These are phyloP conservation scores for Plodia interpunctella DNA, from an alignment of 1,140 invertebrate genomes.

Conservation along the genomic window DNA sequence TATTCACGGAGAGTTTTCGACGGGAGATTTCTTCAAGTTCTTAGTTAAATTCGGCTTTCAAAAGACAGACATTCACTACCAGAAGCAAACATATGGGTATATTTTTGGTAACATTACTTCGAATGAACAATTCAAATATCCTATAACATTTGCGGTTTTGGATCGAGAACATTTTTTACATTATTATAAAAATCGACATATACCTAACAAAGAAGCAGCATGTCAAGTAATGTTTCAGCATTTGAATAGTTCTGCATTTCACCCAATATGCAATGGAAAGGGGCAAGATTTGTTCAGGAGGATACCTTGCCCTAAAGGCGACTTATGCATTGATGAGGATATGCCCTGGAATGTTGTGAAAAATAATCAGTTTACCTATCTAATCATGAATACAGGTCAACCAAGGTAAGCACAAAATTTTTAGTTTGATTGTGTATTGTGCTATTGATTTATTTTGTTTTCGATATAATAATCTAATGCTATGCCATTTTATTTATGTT, in stretches of 20 bases:
- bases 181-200: slow-evolving; percentile 89
- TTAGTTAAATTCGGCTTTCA: slow-evolving; percentile 97
- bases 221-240: slow-evolving; percentile 92
- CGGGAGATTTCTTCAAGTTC: slow-evolving; percentile 89
- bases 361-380: slow-evolving; percentile 95
- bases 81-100: slow-evolving; percentile 91
- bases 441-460: no score
- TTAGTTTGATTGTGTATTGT: no score
- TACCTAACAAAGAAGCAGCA: slow-evolving; percentile 80
- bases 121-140: slow-evolving; percentile 79
- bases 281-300: slow-evolving; percentile 92
- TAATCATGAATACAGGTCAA: slow-evolving; percentile 90
- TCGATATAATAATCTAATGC: no score
- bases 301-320: slow-evolving; percentile 88
- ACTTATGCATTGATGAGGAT: slow-evolving; percentile 93
- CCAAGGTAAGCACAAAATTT: slow-evolving; percentile 85
- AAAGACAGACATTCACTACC: slow-evolving; percentile 91
- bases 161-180: slow-evolving; percentile 92
- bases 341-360: slow-evolving; percentile 89
- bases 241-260: slow-evolving; percentile 89
- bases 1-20: slow-evolving; percentile 64
- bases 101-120: slow-evolving; percentile 96
- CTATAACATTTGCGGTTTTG: slow-evolving; percentile 91
- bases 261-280: slow-evolving; percentile 87
- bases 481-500: no score